Percentiles rank a stretch among this genome's conserved stretches.
phyloP scores from a whole-genome alignment of 1,140 invertebrate genomes.

The Macrotrachela quadricornifera region DNA sequence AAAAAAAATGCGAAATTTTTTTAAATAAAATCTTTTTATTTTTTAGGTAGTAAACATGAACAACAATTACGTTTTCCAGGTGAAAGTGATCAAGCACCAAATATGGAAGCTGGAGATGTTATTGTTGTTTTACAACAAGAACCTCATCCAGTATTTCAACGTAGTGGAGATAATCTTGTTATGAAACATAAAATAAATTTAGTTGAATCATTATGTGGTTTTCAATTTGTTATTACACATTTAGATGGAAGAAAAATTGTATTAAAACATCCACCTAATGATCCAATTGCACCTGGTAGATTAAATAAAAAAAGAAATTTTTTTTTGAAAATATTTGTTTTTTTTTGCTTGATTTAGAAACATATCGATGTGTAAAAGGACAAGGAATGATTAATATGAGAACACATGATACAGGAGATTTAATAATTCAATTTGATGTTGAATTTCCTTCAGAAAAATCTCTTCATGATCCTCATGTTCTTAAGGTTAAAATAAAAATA shows the following conservation, averaged over 20 bases:
- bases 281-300: conserved; percentile 7
- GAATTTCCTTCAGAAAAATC: conserved; percentile 54
- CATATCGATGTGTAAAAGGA: no score
- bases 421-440: conserved; percentile 68
- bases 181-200: conserved; percentile 45
- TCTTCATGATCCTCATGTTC: no score
- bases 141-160: conserved; percentile 50
- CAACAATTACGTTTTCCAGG: conserved; percentile 83
- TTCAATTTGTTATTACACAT: conserved; percentile 68
- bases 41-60: conserved; percentile 70
- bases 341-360: no score
- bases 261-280: conserved; percentile 52
- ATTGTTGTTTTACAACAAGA: conserved; percentile 79
- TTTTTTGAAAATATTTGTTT: conserved; percentile 72
- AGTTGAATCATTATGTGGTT: conserved; percentile 78
- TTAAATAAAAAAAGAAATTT: conserved; percentile 64
- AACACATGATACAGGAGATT: conserved; percentile 65
- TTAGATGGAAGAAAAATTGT: conserved; percentile 65
- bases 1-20: neutral
- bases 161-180: conserved; percentile 58
- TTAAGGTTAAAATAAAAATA: neutral
- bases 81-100: conserved; percentile 87
- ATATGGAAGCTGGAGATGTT: conserved; percentile 51
- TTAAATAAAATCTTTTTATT: neutral
- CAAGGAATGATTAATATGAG: no score